phyloP scores from a whole-genome alignment of 2,888 invertebrate species.

The Lissocephala sabroskyi region DNA sequence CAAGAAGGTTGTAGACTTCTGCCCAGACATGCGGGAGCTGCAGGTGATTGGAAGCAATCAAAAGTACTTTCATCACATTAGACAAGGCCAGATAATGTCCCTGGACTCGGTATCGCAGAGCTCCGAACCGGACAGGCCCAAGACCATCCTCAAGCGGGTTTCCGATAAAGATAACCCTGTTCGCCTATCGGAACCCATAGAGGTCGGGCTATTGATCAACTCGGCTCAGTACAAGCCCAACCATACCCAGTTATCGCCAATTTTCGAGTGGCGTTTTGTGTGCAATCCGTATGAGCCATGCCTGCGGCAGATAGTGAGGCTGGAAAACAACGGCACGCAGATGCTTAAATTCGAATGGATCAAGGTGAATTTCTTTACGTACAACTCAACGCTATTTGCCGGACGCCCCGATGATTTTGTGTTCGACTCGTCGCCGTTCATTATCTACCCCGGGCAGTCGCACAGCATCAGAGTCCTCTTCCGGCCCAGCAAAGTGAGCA shows the following conservation, averaged over 20 bases:
- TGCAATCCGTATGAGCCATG: conserved; percentile 49
- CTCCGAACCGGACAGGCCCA: too few relatives aligned
- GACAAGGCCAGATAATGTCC: too few relatives aligned
- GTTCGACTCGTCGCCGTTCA: conserved; percentile 48
- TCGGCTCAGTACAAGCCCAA: conserved; percentile 21
- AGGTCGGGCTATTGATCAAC: conserved; percentile 30
- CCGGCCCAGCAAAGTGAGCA: conserved; percentile 45
- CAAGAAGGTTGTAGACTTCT: conserved; percentile 29
- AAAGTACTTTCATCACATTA: background rate
- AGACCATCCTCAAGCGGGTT: too few relatives aligned
- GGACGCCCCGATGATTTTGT: conserved; percentile 40
- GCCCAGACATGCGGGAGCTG: conserved; percentile 34
- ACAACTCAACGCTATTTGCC: conserved; percentile 31
- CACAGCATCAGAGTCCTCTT: conserved; percentile 43
- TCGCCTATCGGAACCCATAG: background rate
- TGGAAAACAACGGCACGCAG: conserved; percentile 49
- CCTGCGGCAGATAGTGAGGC: conserved; percentile 40
- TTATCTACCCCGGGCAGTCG: conserved; percentile 32
- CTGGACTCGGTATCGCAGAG: too few relatives aligned
- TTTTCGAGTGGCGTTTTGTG: conserved; percentile 36
- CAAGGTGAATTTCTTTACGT: conserved; percentile 35
- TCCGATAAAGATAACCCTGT: too few relatives aligned
- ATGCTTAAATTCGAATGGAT: conserved; percentile 43
- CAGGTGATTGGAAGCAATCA: conserved; percentile 36
- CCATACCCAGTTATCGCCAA: conserved; percentile 32